Base-by-base conservation (phyloP, 2,797 vertebrate genomes). In the Liparis tanakae region DNA sequence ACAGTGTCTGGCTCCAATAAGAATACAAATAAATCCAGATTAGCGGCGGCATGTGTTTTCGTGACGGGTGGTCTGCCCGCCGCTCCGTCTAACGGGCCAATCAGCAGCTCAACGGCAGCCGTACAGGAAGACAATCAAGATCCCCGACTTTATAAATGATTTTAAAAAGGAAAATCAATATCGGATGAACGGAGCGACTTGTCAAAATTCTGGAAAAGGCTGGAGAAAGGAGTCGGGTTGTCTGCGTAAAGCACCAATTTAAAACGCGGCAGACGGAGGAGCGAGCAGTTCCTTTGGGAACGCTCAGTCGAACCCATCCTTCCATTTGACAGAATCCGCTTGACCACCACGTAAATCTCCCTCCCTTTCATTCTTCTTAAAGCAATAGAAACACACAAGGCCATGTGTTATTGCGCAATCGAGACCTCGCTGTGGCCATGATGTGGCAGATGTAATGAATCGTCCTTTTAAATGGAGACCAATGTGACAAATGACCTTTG, bases 21-120 rank as follows among this genome's bases (percentile, higher is more conserved):
- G n/a, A n/a, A n/a, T n/a, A n/a, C n/a, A n/a, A n/a, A n/a, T n/a
- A n/a, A n/a, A n/a, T n/a, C n/a, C n/a, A n/a, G n/a, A n/a, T n/a
- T n/a, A n/a, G n/a, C n/a, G n/a, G n/a, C n/a, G n/a, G n/a, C n/a
- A n/a, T n/a, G 57, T 72, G 83, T 78, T 77, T 39, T 7, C 60
- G 53, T 75, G 72, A 54, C 63, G 25, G 67, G 78, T 79, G 85
- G 74, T 78, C 72, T 48, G 63, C 72, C 76, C 70, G 34, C 60
- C 36, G 64, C 41, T 56, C 44, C 39, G 65, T 58, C 75, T 82
- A 76, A 81, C 70, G 65, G 53, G 65, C 63, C 76, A 77, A 80
- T 85, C 72, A 55, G 62, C 76, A 64, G 61, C n/a, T 25, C 14
- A 34, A 60, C 5, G 46, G 22, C 12, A 50, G 63, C 1, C 8